Evolutionary conservation across 2,113 vertebrate species (phyloP), one percentile per base, ranked within the genome.

Genomic region (Aviceda subcristata): DNA sequence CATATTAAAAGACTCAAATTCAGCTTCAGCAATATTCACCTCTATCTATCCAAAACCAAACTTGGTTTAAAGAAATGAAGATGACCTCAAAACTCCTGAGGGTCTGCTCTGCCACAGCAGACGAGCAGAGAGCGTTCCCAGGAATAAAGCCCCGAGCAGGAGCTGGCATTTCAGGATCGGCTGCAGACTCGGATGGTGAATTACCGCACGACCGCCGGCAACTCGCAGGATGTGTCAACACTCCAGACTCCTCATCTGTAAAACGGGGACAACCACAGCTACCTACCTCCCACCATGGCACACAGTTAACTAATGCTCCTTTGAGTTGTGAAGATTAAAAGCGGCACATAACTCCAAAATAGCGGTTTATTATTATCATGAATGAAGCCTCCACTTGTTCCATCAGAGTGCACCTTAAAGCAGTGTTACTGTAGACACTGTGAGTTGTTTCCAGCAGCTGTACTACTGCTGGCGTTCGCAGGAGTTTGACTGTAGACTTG

Each of bases 291-390:
- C 69, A 39, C 74, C 7, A n/a, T 56, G 92, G 80, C 13, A 2
- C 1, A 9, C 87, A 43, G 91, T 86, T 96, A 90, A 95, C 96
- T 94, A 97, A 94, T 63, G 83, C 34, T 96, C 89, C 85, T 97
- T 94, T 85, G 94, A 95, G 86, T 39, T 66, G 80, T 3, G 56
- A 88, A 94, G 95, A 94, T 96, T 92, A 96, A 95, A 97, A 79
- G 91, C 43, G 1, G 46, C 8, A 3, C 38, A 43, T 45, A 94
- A 76, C 67, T 67, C 2, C 74, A 95, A 78, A 91, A 87, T 36
- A 86, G 84, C 2, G 20, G 16, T 86, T 94, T 91, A 16, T 77
- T 91, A 82, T 85, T 55, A 24, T 81, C 78, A 92, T 93, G 93
- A 97, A 95, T 94, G 90, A 87, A 90, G 76, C 39, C 53, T 88